These are phyloP conservation scores for Leucania comma DNA, from an alignment of 2,888 invertebrate species.

Conservation along the genomic window DNA sequence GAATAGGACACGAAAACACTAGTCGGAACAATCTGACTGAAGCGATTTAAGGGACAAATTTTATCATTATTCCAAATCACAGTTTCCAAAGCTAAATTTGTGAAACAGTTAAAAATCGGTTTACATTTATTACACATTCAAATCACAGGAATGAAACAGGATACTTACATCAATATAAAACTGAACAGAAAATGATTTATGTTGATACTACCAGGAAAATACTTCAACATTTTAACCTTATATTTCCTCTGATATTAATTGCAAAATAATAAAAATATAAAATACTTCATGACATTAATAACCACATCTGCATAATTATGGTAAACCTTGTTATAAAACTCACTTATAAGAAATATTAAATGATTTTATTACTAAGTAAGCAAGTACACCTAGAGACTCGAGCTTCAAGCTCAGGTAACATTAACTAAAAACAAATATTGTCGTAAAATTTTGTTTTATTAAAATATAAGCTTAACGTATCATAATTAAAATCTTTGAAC, in stretches of 20 bases:
- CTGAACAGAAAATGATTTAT: not conserved
- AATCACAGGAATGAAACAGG: not conserved
- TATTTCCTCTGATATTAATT: not conserved
- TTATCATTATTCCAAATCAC: too few species aligned
- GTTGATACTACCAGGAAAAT: not conserved
- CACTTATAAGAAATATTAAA: not conserved
- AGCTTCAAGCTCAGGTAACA: not conserved
- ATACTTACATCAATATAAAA: not conserved
- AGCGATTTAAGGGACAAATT: too few species aligned
- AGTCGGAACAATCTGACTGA: too few species aligned
- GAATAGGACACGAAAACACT: too few species aligned
- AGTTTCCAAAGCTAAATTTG: too few species aligned
- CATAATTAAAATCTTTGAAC: constrained; percentile 22
- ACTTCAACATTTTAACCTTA: not conserved
- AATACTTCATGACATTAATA: constrained; percentile 4
- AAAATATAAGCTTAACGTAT: constrained; percentile 17
- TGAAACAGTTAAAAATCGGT: too few species aligned
- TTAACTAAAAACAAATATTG: constrained; percentile 12
- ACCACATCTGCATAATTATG: not conserved
- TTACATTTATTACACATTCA: not conserved
- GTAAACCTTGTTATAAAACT: not conserved
- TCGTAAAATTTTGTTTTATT: not conserved
- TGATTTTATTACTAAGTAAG: not conserved
- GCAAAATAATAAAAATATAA: constrained; percentile 1
- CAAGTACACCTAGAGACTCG: not conserved